Base-by-base conservation (phyloP, 2,113 vertebrate genomes). In the Polyodon spathula region DNA sequence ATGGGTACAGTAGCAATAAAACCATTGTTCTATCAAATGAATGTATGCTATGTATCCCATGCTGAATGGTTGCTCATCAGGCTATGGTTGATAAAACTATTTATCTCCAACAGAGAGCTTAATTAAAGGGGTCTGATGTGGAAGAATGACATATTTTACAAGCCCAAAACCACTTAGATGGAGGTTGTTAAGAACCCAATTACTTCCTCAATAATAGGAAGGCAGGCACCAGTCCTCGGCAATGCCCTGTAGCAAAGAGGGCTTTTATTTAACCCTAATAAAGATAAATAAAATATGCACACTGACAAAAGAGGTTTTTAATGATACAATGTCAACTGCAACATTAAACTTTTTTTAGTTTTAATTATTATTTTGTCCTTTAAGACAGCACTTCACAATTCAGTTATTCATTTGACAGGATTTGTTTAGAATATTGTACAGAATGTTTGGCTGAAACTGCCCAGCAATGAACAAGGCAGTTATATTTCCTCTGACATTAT, bases 101-200 rank as follows among this genome's bases (percentile, higher is more conserved):
- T 81, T 80, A 63, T 78, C 86, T 88, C 85, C 80, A 82, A 73
- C 78, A 71, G 81, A 81, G 76, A 73, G 70, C 82, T 88, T 88
- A 85, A 90, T 89, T 92, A 89, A 88, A 88, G 75, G 59, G 4
- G 65, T 71, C 68, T 61, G 74, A 71, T 68, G 68, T 66, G 14
- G 63, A 66, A 59, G 65, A 74, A 63, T 63, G 63, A 77, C 68
- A 65, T 78, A 76, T 77, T 77, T 81, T 56, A 78, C 76, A 82
- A 73, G 78, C 76, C 76, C 72, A 72, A 72, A 80, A 81, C 71
- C 67, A 69, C 67, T 71, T 66, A 57, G 70, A 69, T 69, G 52
- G 41, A 66, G 56, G 58, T 75, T 73, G 74, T 73, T 76, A 79
- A 78, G 81, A 78, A 79, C 80, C 79, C 81, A 81, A 82, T 83